Conservation (phyloP, 1,140 invertebrate genomes). For the Diorhabda elongata region DNA sequence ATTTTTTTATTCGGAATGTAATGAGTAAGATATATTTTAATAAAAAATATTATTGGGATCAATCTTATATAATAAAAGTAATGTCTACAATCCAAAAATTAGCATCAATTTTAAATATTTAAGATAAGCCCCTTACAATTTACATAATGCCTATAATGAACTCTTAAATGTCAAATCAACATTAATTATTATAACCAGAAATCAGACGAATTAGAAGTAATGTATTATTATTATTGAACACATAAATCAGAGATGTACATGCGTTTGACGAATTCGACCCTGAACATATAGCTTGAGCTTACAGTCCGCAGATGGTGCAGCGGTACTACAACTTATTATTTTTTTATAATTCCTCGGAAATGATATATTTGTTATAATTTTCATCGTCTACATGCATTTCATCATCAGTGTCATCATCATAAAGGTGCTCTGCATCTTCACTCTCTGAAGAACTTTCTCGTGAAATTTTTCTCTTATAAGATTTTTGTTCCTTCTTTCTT, state of each 20-base stretch:
- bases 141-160: no score
- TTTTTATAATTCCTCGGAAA: constrained; percentile 17
- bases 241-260: constrained; percentile 16
- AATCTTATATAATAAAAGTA: no score
- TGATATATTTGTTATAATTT: constrained; percentile 33
- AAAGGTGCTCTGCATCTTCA: constrained; percentile 32
- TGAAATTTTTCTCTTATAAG: constrained; percentile 14
- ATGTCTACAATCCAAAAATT: no score
- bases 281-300: constrained; percentile 36
- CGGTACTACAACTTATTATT: constrained; percentile 19
- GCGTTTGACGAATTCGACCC: constrained; percentile 35
- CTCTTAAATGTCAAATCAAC: no score
- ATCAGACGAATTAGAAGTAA: no score
- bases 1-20: no score
- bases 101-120: no score
- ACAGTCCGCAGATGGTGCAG: constrained; percentile 20
- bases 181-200: no score
- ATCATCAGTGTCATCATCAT: constrained; percentile 34
- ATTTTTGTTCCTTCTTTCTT: constrained; percentile 25
- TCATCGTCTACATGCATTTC: constrained; percentile 18
- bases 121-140: no score
- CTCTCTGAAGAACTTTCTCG: constrained; percentile 15
- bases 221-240: no score
- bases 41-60: no score
- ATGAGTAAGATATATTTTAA: no score